These are phyloP conservation scores for Tokudaia tokunoshimensis DNA, from an alignment of 2,797 vertebrate species.

Conservation along the genomic window DNA sequence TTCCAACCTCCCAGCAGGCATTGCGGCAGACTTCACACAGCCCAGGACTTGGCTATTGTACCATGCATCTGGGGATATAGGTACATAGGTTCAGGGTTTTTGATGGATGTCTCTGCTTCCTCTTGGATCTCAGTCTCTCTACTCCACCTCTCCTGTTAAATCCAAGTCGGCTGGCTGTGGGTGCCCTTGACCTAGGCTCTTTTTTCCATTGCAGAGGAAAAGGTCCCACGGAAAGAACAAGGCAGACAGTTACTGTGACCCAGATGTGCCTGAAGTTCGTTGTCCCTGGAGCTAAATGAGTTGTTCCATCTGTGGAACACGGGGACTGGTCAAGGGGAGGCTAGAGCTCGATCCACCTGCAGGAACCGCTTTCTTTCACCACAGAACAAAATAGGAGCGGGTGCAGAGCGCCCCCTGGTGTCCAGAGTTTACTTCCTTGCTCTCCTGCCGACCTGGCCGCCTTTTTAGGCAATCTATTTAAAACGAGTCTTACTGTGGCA, in stretches of 20 bases:
- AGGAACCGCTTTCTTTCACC: background rate
- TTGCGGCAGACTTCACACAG: background rate
- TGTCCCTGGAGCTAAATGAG: background rate
- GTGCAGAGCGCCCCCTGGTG: constrained; percentile 58
- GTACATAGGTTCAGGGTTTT: background rate
- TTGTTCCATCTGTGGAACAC: background rate
- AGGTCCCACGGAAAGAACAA: background rate
- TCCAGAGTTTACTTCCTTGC: accelerated
- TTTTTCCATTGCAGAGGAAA: background rate
- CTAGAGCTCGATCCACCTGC: background rate
- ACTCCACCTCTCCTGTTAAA: background rate
- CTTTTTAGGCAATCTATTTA: background rate
- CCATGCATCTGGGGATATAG: background rate
- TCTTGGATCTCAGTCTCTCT: background rate
- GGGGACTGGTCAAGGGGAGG: background rate
- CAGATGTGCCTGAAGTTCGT: background rate
- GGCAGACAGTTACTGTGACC: background rate
- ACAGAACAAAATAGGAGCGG: background rate
- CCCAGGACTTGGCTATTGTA: background rate
- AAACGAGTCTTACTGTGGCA: background rate
- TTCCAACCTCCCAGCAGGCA: background rate
- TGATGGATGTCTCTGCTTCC: accelerated
- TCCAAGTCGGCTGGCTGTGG: too few species aligned
- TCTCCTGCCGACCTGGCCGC: background rate
- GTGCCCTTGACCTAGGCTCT: accelerated